phyloP scores from a whole-genome alignment of 1,140 invertebrate genomes.

The Drosophila mayri region DNA sequence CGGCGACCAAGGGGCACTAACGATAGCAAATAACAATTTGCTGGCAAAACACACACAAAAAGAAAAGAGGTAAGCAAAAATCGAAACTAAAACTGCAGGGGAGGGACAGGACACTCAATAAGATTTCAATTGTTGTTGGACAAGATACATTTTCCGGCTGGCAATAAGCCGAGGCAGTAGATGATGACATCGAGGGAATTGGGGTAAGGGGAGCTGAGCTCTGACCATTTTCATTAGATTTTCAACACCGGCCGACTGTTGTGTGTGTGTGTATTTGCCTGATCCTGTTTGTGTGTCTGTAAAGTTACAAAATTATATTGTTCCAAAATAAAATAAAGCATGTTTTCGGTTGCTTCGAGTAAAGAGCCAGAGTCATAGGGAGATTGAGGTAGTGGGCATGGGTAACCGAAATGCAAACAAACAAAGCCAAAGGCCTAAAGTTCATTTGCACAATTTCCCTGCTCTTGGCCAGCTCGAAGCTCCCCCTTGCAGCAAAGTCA shows the following conservation, averaged over 20 bases:
- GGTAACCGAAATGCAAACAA: slow-evolving; percentile 79
- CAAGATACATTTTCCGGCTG: slow-evolving; percentile 17
- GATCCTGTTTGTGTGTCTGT: slow-evolving; percentile 35
- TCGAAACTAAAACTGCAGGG: slow-evolving; percentile 38
- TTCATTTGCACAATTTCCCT: slow-evolving; percentile 80
- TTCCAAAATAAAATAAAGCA: slow-evolving; percentile 78
- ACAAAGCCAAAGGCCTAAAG: slow-evolving; percentile 81
- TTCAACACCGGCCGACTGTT: slow-evolving; percentile 40
- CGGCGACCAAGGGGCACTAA: slow-evolving; percentile 3
- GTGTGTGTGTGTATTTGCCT: background rate
- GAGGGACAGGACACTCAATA: slow-evolving; percentile 62
- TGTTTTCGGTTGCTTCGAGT: slow-evolving; percentile 59
- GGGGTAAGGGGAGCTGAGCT: slow-evolving; percentile 1
- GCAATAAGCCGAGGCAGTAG: slow-evolving; percentile 16
- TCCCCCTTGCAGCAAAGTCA: slow-evolving; percentile 63
- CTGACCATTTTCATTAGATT: slow-evolving; percentile 75
- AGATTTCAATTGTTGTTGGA: slow-evolving; percentile 70
- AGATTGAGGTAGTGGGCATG: slow-evolving; percentile 19
- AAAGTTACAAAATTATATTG: slow-evolving; percentile 82
- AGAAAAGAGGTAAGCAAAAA: slow-evolving; percentile 56
- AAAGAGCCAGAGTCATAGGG: slow-evolving; percentile 16
- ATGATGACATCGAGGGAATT: background rate
- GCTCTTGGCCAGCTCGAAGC: slow-evolving; percentile 24
- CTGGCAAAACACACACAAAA: slow-evolving; percentile 59
- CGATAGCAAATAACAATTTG: slow-evolving; percentile 73